Percentiles rank a stretch among this genome's conserved stretches.
These are phyloP conservation scores for Penaeus vannamei DNA, from an alignment of 1,140 invertebrate species.

Conservation along the genomic window DNA sequence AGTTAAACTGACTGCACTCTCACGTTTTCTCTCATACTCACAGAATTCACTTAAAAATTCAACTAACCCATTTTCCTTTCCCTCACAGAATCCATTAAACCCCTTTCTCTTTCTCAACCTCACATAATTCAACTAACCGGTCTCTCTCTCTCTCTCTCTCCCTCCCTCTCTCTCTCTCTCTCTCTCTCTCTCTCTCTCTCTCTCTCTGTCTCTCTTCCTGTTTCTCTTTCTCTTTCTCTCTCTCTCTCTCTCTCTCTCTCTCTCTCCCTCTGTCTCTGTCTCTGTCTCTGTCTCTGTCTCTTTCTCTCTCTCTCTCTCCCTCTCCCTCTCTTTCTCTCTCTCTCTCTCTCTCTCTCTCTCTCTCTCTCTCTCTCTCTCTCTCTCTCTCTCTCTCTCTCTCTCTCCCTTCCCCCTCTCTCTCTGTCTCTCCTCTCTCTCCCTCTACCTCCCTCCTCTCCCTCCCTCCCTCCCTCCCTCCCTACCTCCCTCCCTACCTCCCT, in stretches of 20 bases:
- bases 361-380: background rate
- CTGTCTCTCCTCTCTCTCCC: background rate
- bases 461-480: background rate
- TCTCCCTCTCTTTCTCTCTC: background rate
- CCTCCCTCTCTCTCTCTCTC: conserved; percentile 35
- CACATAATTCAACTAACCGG: too few species aligned
- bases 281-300: background rate
- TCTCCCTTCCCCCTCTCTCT: background rate
- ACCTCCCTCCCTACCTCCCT: background rate
- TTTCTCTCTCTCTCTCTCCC: background rate
- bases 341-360: background rate
- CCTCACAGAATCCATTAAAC: too few species aligned
- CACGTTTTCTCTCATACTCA: background rate
- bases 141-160: too few species aligned
- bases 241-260: background rate
- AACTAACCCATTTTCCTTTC: too few species aligned
- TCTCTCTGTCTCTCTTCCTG: background rate
- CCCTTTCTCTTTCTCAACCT: too few species aligned
- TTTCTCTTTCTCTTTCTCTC: background rate
- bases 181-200: conserved; percentile 9
- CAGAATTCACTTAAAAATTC: too few species aligned
- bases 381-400: background rate
- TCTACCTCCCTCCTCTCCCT: too few species aligned
- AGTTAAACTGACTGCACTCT: too few species aligned
- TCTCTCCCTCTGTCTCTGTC: background rate